Evolutionary conservation across 2,888 invertebrate genomes (phyloP), one percentile per base, ranked within the genome.

Genomic region (Hydrotaea diabolus): DNA sequence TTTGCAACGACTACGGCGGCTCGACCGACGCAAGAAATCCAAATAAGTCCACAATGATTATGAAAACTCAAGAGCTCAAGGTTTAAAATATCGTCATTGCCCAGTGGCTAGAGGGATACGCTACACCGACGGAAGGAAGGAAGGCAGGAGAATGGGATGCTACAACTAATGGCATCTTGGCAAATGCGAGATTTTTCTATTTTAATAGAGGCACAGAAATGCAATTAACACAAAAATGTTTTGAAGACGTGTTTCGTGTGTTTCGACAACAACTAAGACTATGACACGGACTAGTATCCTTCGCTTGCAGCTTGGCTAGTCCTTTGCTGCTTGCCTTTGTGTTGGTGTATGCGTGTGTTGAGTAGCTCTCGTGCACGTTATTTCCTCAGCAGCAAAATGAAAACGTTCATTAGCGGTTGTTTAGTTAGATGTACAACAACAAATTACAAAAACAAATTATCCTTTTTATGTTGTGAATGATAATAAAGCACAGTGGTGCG

Each of bases 341-440:
- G 13, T 59, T 1, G 13, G 23, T 59, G 59, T 59, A 11, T 17
- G 53, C 2, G 19, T 53, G 39, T 66, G 66, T 17, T 11, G 17
- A 1, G 43, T 43, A 43, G 69, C 82, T 82, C 85, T 85, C 74
- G 15, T 79, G 85, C 79, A 85, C 82, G 85, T 85, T 85, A 85
- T 85, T 80, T 85, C 81, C 82, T 85, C 59, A 46, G 75, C 36
- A 76, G 59, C 55, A 39, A 19, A 13, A 39, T 57, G 39, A 55
- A 77, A 74, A 74, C 59, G 79, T 80, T 85, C 85, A 85, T 85
- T 85, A 85, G 82, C 74, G 82, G 85, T 85, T 82, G 69, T 82
- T 79, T 79, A 73, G 84, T 81, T 72, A 31, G 76, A 73, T 81
- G 81, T 85, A 77, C 23, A 69, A 69, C 43, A 69, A 69, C 69